Evolutionary conservation across 2,888 invertebrate species (phyloP).

Genomic region (Aricia artaxerxes): DNA sequence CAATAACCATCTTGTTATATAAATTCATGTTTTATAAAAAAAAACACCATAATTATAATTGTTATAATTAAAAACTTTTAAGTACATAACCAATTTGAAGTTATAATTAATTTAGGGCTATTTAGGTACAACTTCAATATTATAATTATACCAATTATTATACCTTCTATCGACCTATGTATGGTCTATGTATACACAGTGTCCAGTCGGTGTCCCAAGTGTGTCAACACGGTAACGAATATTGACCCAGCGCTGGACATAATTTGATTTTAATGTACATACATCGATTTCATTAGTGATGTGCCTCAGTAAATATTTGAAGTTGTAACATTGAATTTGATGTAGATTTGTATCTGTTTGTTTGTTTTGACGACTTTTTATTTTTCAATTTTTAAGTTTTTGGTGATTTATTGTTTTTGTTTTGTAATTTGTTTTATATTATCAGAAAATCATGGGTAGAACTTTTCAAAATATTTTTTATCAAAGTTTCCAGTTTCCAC

Average conservation of each 20-base stretch:
- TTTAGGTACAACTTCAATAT: neutral
- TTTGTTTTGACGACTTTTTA: neutral
- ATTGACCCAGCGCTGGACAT: constrained; percentile 15
- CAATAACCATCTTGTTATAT: no score
- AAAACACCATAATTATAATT: no score
- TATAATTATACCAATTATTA: neutral
- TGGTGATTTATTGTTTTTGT: no score
- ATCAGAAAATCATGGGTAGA: no score
- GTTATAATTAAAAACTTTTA: neutral
- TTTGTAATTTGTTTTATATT: no score
- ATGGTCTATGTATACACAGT: neutral
- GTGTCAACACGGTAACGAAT: constrained; percentile 13
- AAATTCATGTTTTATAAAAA: no score
- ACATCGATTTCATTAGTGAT: constrained; percentile 28
- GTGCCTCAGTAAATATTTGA: neutral
- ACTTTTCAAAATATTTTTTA: no score
- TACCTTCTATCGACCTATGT: neutral
- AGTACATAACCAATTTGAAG: neutral
- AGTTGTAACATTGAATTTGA: constrained; percentile 1
- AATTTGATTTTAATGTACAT: constrained; percentile 28
- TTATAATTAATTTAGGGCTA: neutral
- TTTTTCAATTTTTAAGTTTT: no score
- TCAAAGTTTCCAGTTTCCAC: no score
- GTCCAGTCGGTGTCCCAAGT: neutral
- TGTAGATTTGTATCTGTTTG: neutral